Evolutionary conservation across 1,140 invertebrate genomes (phyloP), one percentile per base, ranked within the genome.

Genomic region (Aphaenogaster rudis): DNA sequence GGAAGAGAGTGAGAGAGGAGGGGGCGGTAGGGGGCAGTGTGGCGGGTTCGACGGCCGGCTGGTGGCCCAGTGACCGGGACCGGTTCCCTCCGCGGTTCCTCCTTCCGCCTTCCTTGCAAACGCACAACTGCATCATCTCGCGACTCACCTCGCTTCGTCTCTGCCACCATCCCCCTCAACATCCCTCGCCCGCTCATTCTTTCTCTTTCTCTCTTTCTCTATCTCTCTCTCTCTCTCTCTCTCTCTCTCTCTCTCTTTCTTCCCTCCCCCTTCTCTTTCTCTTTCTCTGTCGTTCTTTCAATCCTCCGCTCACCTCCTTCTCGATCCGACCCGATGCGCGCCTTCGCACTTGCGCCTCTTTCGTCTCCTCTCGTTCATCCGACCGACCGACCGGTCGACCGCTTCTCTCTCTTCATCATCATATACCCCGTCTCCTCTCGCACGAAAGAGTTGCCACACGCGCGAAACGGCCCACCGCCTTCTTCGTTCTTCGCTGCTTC

Each of bases 41-140:
- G 93, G 92, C 93, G 95, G 92, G 95, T 95, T 95, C 95, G 94
- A 95, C 93, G 95, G 92, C 95, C 95, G 94, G 94, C 95, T 95
- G 94, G 95, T 95, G 94, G 93, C 94, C 94, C 94, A 95, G 94
- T 95, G 95, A 95, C 95, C 95, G 94, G 94, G 94, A 95, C 94
- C 95, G 95, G 95, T 95, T 95, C 94, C 94, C 94, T 95, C 93
- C 92, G 93, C 93, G 93, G 94, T 95, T 95, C 95, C 94, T 95
- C 94, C 95, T 95, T 95, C 95, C 95, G 94, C 94, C 95, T 95
- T 95, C 94, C 94, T 95, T 94, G 94, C 94, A 93, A 95, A 95
- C 94, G 94, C 94, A 95, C 94, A 95, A 95, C 94, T 95, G 94
- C 95, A 95, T 94, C 94, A 94, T 94, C 92, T 92, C 92, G 90